Base-by-base conservation (phyloP, 2,797 vertebrate genomes). In the Cirrhinus mrigala region DNA sequence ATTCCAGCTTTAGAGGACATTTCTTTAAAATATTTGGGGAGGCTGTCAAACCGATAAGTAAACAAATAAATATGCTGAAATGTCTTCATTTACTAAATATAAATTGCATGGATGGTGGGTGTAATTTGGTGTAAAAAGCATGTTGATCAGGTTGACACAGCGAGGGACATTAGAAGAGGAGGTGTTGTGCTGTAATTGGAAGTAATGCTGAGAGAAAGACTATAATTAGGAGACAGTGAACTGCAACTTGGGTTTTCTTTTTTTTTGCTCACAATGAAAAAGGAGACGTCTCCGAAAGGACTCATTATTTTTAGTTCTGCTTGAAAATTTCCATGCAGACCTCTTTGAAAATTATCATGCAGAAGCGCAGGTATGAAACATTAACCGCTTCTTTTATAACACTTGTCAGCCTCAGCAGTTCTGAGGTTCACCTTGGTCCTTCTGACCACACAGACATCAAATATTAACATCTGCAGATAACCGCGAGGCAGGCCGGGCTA, bases 401-500 rank as follows among this genome's bases (percentile, higher is more conserved):
- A 58, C 56, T 73, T 48, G n/a, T 78, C 64, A 73, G 50, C 15
- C 68, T 88, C 83, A 88, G 84, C 84, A 60, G 37, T 66, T 75
- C 74, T 88, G 74, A 37, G 58, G 29, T 68, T 88, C 83, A 88
- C 75, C 75, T 85, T 81, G 66, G 66, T 86, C 33, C 78, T 70
- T 84, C n/a, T 29, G 54, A 82, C 64, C 75, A 81, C 83, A 56
- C 73, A 54, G 48, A n/a, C 68, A 83, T 88, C 83, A 85, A 82
- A 88, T 85, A 85, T 85, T 85, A 88, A 88, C 83, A 85, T 85
- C 73, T 44, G 33, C 73, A 85, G 83, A 87, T 87, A 81, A 82
- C 73, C 44, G 40, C 16, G 22, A 50, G 44, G 66, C 58, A 62
- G 54, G 37, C 54, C 44, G 12, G 62, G 33, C 50, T 79, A 76